Conservation (phyloP, 2,888 invertebrate genomes). For the Glyphotaelius pellucidus region DNA sequence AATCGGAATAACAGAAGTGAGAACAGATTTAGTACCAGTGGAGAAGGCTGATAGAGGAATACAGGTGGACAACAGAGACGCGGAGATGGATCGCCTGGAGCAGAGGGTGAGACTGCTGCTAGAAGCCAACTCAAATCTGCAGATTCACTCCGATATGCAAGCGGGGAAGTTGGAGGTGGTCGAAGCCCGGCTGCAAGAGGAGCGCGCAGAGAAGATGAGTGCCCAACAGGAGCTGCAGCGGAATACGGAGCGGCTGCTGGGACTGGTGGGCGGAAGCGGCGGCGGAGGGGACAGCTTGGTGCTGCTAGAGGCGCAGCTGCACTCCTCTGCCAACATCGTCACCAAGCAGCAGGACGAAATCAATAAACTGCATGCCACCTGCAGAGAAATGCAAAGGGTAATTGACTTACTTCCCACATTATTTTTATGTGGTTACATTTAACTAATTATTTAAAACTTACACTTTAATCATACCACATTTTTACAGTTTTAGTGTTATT, state of each 20-base stretch:
- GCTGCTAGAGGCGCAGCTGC: constrained; percentile 86
- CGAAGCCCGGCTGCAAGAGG: constrained; percentile 81
- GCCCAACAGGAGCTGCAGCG: constrained; percentile 85
- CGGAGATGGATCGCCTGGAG: constrained; percentile 80
- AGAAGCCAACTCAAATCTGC: constrained; percentile 81
- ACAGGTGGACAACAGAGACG: constrained; percentile 82
- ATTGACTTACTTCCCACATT: constrained; percentile 67
- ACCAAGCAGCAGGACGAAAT: constrained; percentile 87
- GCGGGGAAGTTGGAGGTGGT: constrained; percentile 75
- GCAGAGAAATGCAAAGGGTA: constrained; percentile 84
- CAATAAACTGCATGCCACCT: constrained; percentile 82
- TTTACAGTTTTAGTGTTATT: constrained; percentile 33
- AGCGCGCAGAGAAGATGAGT: constrained; percentile 84
- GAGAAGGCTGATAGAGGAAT: constrained; percentile 78
- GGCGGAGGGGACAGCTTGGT: constrained; percentile 84
- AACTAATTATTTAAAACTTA: neutral
- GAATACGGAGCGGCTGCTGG: constrained; percentile 85
- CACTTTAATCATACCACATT: constrained; percentile 35
- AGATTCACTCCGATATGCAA: constrained; percentile 73
- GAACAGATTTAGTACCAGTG: constrained; percentile 71
- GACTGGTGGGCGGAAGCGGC: constrained; percentile 75
- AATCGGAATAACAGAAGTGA: constrained; percentile 71
- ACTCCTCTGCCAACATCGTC: constrained; percentile 85
- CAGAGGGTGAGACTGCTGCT: constrained; percentile 78
- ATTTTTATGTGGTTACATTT: too few relatives aligned